These are phyloP conservation scores for Drosophila cognata DNA, from an alignment of 2,888 invertebrate genomes.

Conservation along the genomic window DNA sequence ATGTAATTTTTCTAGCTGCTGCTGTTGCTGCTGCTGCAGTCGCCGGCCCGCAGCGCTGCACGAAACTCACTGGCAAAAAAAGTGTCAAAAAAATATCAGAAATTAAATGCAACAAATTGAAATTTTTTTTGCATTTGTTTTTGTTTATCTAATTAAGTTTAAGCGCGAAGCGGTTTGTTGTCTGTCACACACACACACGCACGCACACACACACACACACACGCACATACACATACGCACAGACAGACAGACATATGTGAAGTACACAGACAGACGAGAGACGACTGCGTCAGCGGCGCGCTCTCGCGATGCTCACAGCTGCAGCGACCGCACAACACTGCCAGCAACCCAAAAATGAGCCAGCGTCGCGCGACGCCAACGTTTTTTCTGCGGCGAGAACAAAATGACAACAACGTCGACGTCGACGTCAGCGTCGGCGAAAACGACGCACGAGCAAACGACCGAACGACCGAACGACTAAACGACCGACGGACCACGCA, in stretches of 20 bases:
- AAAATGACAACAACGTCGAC: conserved; percentile 20
- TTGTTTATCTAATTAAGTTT: conserved; percentile 28
- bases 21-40: conserved; percentile 37
- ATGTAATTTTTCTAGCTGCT: conserved; percentile 46
- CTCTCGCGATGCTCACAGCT: conserved; percentile 74
- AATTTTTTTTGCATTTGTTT: conserved; percentile 10
- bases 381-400: conserved; percentile 45
- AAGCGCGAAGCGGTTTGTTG: conserved; percentile 57
- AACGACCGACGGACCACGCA: conserved; percentile 46
- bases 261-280: conserved; percentile 9
- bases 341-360: conserved; percentile 37
- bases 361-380: conserved; percentile 59
- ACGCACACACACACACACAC: conserved; percentile 15
- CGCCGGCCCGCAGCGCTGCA: conserved; percentile 58
- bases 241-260: conserved; percentile 10
- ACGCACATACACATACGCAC: conserved; percentile 11
- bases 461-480: conserved; percentile 9
- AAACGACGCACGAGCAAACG: conserved; percentile 23
- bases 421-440: conserved; percentile 17
- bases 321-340: conserved; percentile 75
- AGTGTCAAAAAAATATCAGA: conserved; percentile 32
- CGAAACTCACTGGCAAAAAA: conserved; percentile 49
- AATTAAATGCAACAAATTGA: conserved; percentile 20
- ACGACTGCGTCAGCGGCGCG: conserved; percentile 55
- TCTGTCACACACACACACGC: conserved; percentile 36